Percentiles rank a stretch among this genome's conserved stretches.
Evolutionary conservation across 2,797 vertebrate genomes (phyloP).

Genomic region (Crax fasciolata): DNA sequence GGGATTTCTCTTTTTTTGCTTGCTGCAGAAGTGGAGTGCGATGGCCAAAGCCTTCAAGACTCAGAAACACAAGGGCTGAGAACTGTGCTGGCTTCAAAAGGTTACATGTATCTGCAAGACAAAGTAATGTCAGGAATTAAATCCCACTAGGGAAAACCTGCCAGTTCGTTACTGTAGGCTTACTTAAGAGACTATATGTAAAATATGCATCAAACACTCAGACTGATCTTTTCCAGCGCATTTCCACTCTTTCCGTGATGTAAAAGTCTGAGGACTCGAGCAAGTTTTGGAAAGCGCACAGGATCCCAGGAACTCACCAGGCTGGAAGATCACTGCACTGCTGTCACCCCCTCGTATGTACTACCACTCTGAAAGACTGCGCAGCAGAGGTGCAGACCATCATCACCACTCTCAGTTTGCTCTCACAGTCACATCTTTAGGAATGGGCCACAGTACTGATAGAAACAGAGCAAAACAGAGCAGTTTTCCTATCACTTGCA

Average conservation of each 20-base stretch:
- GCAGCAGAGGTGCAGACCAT: not conserved
- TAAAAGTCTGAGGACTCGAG: not conserved
- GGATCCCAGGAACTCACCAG: not conserved
- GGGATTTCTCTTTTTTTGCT: not conserved
- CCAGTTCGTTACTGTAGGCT: not conserved
- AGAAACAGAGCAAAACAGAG: not conserved
- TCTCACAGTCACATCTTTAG: not conserved
- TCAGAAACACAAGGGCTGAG: not conserved
- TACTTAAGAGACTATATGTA: not conserved
- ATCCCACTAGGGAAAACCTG: not conserved
- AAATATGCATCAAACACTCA: not conserved
- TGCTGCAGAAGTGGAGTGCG: not conserved
- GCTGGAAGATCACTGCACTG: not conserved
- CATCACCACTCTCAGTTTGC: not conserved
- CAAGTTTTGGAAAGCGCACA: not conserved
- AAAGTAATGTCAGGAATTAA: not conserved
- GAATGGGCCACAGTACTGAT: not conserved
- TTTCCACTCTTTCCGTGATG: not conserved
- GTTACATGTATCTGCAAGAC: not conserved
- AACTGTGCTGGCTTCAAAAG: not conserved
- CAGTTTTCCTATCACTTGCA: not conserved
- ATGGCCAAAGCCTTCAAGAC: not conserved
- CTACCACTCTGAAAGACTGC: not conserved
- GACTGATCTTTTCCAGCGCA: not conserved
- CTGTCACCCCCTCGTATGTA: fast-evolving